Percentiles rank a stretch among this genome's conserved stretches.
phyloP scores from a whole-genome alignment of 2,113 vertebrate species.

The Coryphaenoides rupestris region DNA sequence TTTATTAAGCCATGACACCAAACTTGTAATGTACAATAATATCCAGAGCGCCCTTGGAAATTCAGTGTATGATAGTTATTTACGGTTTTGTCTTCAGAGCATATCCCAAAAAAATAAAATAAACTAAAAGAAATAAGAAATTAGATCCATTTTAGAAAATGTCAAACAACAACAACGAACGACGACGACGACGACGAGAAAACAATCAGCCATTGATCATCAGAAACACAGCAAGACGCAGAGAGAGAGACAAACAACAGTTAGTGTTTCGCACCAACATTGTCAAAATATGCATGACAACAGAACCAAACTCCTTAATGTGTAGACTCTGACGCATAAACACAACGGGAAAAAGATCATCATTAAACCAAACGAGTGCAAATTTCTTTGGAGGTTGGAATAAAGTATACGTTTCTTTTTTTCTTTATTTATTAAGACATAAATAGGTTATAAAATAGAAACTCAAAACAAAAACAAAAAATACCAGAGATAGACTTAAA shows the following conservation, averaged over 20 bases:
- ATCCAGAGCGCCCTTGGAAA: slow-evolving; percentile 83
- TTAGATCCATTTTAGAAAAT: slow-evolving; percentile 78
- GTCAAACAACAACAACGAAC: slow-evolving; percentile 65
- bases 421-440: slow-evolving; percentile 70
- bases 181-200: too few relatives aligned
- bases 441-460: slow-evolving; percentile 76
- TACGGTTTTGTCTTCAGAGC: slow-evolving; percentile 77
- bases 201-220: too few relatives aligned
- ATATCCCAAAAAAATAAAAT: slow-evolving; percentile 69
- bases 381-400: slow-evolving; percentile 96
- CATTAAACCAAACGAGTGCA: slow-evolving; percentile 84
- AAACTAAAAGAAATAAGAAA: slow-evolving; percentile 36
- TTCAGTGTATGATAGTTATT: slow-evolving; percentile 91
- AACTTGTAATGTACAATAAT: slow-evolving; percentile 94
- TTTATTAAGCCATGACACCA: slow-evolving; percentile 95
- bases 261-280: slow-evolving; percentile 76
- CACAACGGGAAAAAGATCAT: slow-evolving; percentile 67
- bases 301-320: slow-evolving; percentile 30
- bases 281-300: slow-evolving; percentile 38
- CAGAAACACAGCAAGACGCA: slow-evolving; percentile 83
- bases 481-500: slow-evolving; percentile 72
- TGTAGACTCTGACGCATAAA: slow-evolving; percentile 71
- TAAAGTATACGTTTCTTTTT: slow-evolving; percentile 70
- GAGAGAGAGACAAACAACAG: slow-evolving; percentile 64
- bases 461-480: slow-evolving; percentile 57